Conservation (phyloP, 1,140 invertebrate genomes). For the Leptopilina clavipes region DNA sequence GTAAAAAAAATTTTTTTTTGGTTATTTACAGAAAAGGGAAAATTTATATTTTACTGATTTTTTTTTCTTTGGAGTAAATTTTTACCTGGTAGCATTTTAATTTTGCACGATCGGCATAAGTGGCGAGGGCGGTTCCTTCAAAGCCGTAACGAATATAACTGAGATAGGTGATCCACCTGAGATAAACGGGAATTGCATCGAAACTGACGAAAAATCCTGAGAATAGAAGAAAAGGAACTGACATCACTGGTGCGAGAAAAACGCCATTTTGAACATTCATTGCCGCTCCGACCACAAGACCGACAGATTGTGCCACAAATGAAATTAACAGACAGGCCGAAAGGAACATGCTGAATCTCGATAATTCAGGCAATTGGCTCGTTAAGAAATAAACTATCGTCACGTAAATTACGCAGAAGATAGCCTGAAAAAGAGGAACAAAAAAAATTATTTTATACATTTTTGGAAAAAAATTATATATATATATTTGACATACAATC, state of each 20-base stretch:
- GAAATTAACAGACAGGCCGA: conserved; percentile 91
- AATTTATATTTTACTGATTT: neutral
- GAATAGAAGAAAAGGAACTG: conserved; percentile 95
- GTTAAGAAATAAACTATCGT: conserved; percentile 97
- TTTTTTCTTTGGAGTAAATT: too few relatives aligned
- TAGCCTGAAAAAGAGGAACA: conserved; percentile 77
- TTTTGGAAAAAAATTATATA: too few relatives aligned
- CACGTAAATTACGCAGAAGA: conserved; percentile 94
- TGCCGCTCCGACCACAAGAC: conserved; percentile 94
- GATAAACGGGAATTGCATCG: conserved; percentile 94
- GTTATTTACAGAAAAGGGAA: neutral
- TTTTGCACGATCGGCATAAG: conserved; percentile 89
- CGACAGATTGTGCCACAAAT: conserved; percentile 96
- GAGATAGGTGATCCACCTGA: conserved; percentile 96
- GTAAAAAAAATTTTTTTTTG: conserved; percentile 43
- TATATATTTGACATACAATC: too few relatives aligned
- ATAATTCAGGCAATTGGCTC: conserved; percentile 89
- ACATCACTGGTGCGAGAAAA: conserved; percentile 96
- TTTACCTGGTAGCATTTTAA: conserved; percentile 84
- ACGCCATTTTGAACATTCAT: conserved; percentile 96
- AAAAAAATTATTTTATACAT: conserved; percentile 9
- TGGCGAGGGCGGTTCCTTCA: conserved; percentile 94
- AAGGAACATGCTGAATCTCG: conserved; percentile 92
- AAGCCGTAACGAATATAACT: conserved; percentile 97
- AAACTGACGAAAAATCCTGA: conserved; percentile 98